Conservation (phyloP, 2,888 invertebrate genomes). For the Adelognathus sp. region DNA sequence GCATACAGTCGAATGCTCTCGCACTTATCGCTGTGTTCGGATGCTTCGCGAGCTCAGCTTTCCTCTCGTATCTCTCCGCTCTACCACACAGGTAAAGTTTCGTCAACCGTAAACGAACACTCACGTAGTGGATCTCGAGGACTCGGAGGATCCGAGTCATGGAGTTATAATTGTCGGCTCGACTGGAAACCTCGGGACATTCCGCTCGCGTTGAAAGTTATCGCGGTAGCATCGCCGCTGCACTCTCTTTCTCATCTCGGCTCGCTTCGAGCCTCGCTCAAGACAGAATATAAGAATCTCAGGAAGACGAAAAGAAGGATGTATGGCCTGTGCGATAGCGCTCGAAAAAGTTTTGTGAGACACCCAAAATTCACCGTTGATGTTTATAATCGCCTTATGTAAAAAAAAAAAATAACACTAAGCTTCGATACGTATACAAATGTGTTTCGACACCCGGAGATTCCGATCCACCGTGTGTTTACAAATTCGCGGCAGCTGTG, state of each 20-base stretch:
- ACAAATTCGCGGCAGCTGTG: too few relatives aligned
- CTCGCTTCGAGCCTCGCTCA: neutral
- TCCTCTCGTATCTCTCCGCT: too few relatives aligned
- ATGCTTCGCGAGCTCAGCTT: too few relatives aligned
- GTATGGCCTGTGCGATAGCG: conserved; percentile 49
- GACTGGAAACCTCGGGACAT: conserved; percentile 67
- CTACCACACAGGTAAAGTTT: too few relatives aligned
- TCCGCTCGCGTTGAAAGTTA: conserved; percentile 73
- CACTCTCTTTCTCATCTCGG: neutral
- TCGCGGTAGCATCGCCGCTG: conserved; percentile 68
- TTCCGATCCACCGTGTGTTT: too few relatives aligned
- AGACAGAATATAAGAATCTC: too few relatives aligned
- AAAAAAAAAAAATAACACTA: neutral
- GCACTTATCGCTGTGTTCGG: too few relatives aligned
- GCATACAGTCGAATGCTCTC: too few relatives aligned
- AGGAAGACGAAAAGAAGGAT: conserved; percentile 57
- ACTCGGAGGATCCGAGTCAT: conserved; percentile 57
- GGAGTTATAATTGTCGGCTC: conserved; percentile 71
- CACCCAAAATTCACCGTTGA: neutral
- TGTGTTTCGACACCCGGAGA: too few relatives aligned
- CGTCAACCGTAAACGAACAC: too few relatives aligned
- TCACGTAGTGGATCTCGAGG: conserved; percentile 44
- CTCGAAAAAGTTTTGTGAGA: conserved; percentile 55
- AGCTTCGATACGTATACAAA: too few relatives aligned
- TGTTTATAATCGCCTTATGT: neutral